These are phyloP conservation scores for Perca flavescens DNA, from an alignment of 2,113 vertebrate species.

Conservation along the genomic window DNA sequence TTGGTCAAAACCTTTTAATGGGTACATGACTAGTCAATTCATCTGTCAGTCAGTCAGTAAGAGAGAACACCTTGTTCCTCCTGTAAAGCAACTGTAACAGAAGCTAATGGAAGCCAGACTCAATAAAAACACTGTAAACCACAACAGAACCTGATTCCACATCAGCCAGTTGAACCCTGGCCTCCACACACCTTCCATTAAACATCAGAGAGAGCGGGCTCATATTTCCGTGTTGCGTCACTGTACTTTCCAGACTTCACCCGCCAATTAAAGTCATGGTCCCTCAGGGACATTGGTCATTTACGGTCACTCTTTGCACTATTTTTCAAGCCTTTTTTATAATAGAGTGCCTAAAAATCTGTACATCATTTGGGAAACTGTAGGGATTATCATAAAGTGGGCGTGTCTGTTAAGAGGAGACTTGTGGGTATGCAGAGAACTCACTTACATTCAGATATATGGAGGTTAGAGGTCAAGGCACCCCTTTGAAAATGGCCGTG, in stretches of 20 bases:
- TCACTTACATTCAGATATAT: no score
- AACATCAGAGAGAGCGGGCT: conserved; percentile 28
- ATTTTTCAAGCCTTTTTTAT: no score
- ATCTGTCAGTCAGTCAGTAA: not conserved
- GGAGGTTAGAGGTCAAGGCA: no score
- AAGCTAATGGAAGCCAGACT: conserved; percentile 35
- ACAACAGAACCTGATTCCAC: conserved; percentile 12
- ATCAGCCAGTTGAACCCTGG: not conserved
- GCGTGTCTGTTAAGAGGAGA: no score
- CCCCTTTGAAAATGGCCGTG: no score
- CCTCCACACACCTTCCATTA: conserved; percentile 13
- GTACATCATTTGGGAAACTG: no score
- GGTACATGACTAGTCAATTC: not conserved
- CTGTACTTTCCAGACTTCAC: not conserved
- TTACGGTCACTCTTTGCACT: no score
- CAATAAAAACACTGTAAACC: conserved; percentile 23
- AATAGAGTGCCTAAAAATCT: no score
- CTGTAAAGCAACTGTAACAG: conserved; percentile 12
- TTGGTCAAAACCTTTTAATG: not conserved
- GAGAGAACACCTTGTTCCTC: not conserved
- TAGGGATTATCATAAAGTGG: no score
- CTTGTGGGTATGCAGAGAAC: no score
- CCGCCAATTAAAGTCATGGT: not conserved
- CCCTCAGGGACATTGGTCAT: no score
- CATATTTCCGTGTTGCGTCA: not conserved